Base-by-base conservation (phyloP, 1,140 invertebrate genomes). In the Prorops nasuta region DNA sequence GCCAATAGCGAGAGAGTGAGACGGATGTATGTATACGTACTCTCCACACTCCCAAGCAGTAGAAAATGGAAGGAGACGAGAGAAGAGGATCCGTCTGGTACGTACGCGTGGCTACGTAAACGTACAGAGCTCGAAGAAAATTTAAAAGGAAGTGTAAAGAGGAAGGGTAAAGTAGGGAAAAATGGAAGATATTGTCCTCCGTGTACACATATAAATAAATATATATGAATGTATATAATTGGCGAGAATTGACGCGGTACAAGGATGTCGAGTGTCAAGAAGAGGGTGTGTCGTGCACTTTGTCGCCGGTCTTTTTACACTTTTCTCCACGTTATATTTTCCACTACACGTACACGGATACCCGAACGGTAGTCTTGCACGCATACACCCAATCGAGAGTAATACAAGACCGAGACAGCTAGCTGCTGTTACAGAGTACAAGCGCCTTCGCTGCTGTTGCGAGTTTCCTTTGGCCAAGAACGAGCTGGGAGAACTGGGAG, bases 241-340 rank as follows among this genome's bases (percentile, higher is more conserved):
- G n/a, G n/a, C n/a, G n/a, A n/a, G n/a, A n/a, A n/a, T n/a, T 60
- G 59, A 59, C 52, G 49, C 44, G 58, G 61, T 31, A 20, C 54
- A 69, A 59, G 57, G 59, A 67, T 66, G 67, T 64, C 42, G 60
- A 58, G 63, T 62, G 61, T 68, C 64, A 61, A 63, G n/a, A n/a
- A n/a, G 64, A 69, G 68, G 68, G 68, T 71, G 68, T 69, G 68
- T 68, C 68, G 61, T 42, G 39, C 54, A 61, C 54, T 60, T 60
- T 16, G 17, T 15, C n/a, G 24, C n/a, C 24, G n/a, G n/a, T 34
- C 18, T 16, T 58, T 56, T 47, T 56, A 31, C 49, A 45, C 42
- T 36, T 60, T 22, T 31, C 31, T 40, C 4, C 36, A 54, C 39
- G 24, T 28, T 12, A 12, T 28, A 28, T 12, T 12, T 28, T 44